Evolutionary conservation across 2,113 vertebrate genomes (phyloP).

Genomic region (Thomomys bottae): DNA sequence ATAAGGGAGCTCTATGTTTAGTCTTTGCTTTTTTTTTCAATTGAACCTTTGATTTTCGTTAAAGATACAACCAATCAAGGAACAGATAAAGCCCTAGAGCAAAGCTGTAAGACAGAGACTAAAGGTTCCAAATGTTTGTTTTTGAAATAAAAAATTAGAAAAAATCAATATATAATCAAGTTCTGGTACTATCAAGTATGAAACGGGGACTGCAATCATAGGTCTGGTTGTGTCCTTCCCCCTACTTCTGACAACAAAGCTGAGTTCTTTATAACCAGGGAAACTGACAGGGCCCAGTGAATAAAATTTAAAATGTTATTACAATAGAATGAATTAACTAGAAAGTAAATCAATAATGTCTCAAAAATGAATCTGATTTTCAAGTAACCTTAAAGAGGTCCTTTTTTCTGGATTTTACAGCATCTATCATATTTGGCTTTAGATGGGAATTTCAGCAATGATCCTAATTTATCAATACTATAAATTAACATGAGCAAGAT

Average conservation of each 20-base stretch:
- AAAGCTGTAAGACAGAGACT: neutral
- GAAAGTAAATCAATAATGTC: slow-evolving; percentile 30
- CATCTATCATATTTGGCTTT: neutral
- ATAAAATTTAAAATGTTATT: slow-evolving; percentile 23
- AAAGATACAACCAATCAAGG: neutral
- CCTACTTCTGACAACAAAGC: too few species aligned
- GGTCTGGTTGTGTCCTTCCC: too few species aligned
- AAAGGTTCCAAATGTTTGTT: slow-evolving; percentile 16
- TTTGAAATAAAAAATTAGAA: slow-evolving; percentile 18
- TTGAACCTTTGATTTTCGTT: neutral
- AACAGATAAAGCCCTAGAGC: slow-evolving; percentile 29
- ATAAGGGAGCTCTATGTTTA: too few species aligned
- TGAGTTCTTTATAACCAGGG: neutral
- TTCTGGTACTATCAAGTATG: neutral
- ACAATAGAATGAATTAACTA: slow-evolving; percentile 29
- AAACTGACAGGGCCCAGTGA: too few species aligned
- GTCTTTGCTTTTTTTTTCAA: too few species aligned
- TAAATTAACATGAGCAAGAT: neutral
- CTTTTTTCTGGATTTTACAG: slow-evolving; percentile 3
- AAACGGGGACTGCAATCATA: neutral
- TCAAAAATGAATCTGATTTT: slow-evolving; percentile 50
- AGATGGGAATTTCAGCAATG: neutral
- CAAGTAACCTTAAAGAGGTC: neutral
- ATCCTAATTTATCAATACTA: neutral
- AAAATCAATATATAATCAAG: too few species aligned